These are phyloP conservation scores for Himalopsyche phryganea DNA, from an alignment of 1,140 invertebrate genomes.

Conservation along the genomic window DNA sequence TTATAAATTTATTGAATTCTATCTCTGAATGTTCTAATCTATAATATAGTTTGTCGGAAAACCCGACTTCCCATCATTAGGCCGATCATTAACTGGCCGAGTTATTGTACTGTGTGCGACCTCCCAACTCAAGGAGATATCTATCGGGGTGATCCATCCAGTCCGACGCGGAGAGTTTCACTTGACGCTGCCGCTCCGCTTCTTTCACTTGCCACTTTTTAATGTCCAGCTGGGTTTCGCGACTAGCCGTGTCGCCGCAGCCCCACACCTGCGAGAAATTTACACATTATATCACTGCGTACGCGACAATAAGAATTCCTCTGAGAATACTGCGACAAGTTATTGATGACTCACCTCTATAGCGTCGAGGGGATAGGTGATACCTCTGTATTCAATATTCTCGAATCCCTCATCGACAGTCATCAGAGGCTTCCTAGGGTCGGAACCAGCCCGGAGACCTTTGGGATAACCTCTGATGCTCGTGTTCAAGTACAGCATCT, in stretches of 20 bases:
- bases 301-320: too few species aligned
- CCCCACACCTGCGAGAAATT: slow-evolving; percentile 72
- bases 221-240: slow-evolving; percentile 79
- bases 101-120: slow-evolving; percentile 68
- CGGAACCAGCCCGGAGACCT: slow-evolving; percentile 75
- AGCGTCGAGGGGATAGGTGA: slow-evolving; percentile 58
- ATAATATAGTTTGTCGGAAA: too few species aligned
- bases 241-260: slow-evolving; percentile 68
- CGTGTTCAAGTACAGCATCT: slow-evolving; percentile 81
- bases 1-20: too few species aligned
- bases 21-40: too few species aligned
- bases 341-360: too few species aligned
- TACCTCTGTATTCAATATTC: slow-evolving; percentile 59
- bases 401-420: slow-evolving; percentile 71
- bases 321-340: too few species aligned
- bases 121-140: slow-evolving; percentile 77
- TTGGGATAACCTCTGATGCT: slow-evolving; percentile 79
- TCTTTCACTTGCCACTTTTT: slow-evolving; percentile 89
- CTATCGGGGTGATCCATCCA: slow-evolving; percentile 92
- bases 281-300: too few species aligned
- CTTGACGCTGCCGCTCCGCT: slow-evolving; percentile 71
- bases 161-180: slow-evolving; percentile 78
- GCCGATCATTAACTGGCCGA: slow-evolving; percentile 25
- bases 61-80: too few species aligned
- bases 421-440: slow-evolving; percentile 72